Base-by-base conservation (phyloP, 2,888 invertebrate species). In the Horisme vitalbata region DNA sequence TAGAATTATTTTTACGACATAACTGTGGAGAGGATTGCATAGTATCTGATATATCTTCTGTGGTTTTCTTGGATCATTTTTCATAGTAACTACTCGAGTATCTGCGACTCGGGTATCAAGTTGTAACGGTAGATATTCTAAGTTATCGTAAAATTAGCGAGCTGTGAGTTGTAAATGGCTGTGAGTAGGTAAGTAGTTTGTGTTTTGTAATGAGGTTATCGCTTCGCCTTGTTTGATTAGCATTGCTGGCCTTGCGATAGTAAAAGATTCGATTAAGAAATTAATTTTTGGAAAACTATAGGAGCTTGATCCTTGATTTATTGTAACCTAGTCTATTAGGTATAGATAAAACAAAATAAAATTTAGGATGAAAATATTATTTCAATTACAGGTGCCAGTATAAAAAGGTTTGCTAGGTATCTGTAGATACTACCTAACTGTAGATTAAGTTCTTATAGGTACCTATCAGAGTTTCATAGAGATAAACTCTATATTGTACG, bases 141-240 rank as follows among this genome's bases (percentile, higher is more conserved):
- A 27, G 28, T 35, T 39, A 44, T 44, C 44, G 39, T 51, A 45
- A 57, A 41, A 57, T 62, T 60, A 51, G 50, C 55, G 35, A 46
- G 26, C 46, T 44, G 52, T 52, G 35, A 46, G 26, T 47, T 44
- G 52, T 52, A 61, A 58, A 61, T 53, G 60, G 54, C 36, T 51
- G 34, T 52, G 57, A 38, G 46, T 55, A 36, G 45, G 38, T 18
- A 4, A 33, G 27, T 48, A 34, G 35, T 46, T 46, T 61, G 4
- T 61, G 65, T 63, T 64, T 69, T 68, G 56, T 68, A 79, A 72
- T 66, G 71, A 76, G 79, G 78, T 76, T 81, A 79, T 76, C 75
- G 58, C 59, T 69, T 66, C 69, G 66, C 67, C 56, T 67, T 63
- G 59, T 60, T 59, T 65, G 64, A 68, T 74, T 68, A 68, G 44